These are phyloP conservation scores for Halcyon smyrnensis DNA, from an alignment of 2,797 vertebrate species.

Conservation along the genomic window DNA sequence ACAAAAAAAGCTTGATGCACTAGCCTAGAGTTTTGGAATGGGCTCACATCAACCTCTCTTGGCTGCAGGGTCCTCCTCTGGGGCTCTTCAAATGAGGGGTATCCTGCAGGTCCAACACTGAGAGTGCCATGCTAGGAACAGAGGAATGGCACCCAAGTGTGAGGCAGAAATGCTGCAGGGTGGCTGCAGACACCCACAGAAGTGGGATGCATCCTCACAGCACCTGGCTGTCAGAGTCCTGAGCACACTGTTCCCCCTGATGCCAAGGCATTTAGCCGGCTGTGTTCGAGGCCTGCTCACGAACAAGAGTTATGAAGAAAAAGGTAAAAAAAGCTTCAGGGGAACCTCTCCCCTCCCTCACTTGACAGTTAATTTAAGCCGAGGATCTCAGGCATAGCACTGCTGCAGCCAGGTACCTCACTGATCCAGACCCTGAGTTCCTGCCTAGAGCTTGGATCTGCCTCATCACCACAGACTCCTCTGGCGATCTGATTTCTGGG, in stretches of 20 bases:
- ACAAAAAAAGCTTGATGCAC: not conserved
- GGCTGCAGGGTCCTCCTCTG: not conserved
- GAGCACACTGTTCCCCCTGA: not conserved
- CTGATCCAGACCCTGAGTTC: not conserved
- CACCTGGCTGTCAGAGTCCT: not conserved
- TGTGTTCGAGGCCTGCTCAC: not conserved
- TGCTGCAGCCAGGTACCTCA: not conserved
- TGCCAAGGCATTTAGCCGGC: not conserved
- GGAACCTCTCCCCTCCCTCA: not conserved
- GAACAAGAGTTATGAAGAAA: not conserved
- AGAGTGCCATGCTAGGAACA: not conserved
- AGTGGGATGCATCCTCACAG: not conserved
- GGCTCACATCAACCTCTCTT: not conserved
- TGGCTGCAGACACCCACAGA: not conserved
- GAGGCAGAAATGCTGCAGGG: not conserved
- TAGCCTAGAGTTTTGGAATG: not conserved
- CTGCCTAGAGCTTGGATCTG: not conserved
- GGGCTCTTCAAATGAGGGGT: not conserved
- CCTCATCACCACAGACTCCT: not conserved
- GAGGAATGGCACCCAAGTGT: fast-evolving
- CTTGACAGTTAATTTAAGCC: not conserved
- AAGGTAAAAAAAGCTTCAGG: not conserved
- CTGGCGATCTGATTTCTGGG: not conserved
- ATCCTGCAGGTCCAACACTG: not conserved
- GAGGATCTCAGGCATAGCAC: not conserved